A percentile compares a stretch with the other conserved stretches of the same genome.
phyloP scores from a whole-genome alignment of 2,113 vertebrate species.

The Suncus etruscus region DNA sequence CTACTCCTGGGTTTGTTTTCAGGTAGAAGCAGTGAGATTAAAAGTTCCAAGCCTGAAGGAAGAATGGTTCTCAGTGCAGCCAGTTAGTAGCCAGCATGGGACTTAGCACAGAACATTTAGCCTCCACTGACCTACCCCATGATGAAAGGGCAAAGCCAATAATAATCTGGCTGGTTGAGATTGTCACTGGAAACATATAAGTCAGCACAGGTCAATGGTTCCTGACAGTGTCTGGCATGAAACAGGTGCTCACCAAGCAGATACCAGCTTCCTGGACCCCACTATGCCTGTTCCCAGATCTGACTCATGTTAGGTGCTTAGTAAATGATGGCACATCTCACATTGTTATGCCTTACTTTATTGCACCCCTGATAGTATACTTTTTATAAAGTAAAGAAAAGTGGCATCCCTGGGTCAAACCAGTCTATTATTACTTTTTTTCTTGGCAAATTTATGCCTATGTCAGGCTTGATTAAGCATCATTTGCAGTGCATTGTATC shows the following conservation, averaged over 20 bases:
- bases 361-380: background rate
- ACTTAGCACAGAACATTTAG: background rate
- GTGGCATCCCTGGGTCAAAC: background rate
- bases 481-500: background rate
- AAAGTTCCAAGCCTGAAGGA: background rate
- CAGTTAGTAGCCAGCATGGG: background rate
- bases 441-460: background rate
- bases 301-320: background rate
- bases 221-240: background rate
- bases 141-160: background rate
- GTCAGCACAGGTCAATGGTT: rapidly evolving
- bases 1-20: background rate
- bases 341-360: background rate
- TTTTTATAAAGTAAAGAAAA: background rate
- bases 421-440: background rate
- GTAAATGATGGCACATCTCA: background rate
- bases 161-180: background rate
- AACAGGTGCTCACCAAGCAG: background rate
- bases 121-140: background rate
- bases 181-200: background rate
- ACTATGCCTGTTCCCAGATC: background rate
- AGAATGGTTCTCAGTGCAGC: background rate
- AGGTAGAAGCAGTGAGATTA: rapidly evolving
- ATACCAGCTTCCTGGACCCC: background rate
- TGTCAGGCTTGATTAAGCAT: background rate